Conservation (phyloP, 2,888 invertebrate species). For the Drosophila emarginata region DNA sequence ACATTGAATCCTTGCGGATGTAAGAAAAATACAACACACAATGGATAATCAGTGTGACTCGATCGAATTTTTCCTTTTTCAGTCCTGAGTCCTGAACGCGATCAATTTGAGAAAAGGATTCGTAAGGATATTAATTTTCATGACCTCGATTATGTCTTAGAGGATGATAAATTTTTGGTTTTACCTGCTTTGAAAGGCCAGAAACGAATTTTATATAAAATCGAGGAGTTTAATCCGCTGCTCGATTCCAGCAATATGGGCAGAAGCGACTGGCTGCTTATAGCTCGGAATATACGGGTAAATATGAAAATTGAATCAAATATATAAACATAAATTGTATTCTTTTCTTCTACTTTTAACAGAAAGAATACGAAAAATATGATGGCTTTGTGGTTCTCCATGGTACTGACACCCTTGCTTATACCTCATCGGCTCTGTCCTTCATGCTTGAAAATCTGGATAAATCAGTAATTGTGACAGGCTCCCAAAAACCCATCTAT, state of each 20-base stretch:
- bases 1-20: slow-evolving; percentile 85
- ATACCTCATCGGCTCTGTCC: slow-evolving; percentile 97
- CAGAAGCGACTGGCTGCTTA: slow-evolving; percentile 93
- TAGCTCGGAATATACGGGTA: slow-evolving; percentile 84
- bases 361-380: slow-evolving; percentile 85
- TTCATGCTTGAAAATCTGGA: slow-evolving; percentile 98
- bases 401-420: slow-evolving; percentile 97
- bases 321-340: too few species aligned
- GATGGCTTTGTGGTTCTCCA: slow-evolving; percentile 98
- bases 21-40: too few species aligned
- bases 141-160: slow-evolving; percentile 83
- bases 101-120: slow-evolving; percentile 77
- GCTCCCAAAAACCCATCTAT: slow-evolving; percentile 97
- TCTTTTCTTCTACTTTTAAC: neutral
- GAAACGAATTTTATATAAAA: slow-evolving; percentile 87
- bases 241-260: slow-evolving; percentile 97
- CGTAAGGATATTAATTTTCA: slow-evolving; percentile 92
- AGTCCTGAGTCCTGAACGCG: slow-evolving; percentile 87
- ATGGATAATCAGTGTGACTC: too few species aligned
- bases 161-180: slow-evolving; percentile 86
- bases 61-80: too few species aligned
- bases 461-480: slow-evolving; percentile 96
- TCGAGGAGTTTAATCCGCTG: slow-evolving; percentile 93
- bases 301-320: too few species aligned
- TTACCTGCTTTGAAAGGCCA: slow-evolving; percentile 84